These are phyloP conservation scores for Python bivittatus DNA, from an alignment of 2,113 vertebrate species.

Conservation along the genomic window DNA sequence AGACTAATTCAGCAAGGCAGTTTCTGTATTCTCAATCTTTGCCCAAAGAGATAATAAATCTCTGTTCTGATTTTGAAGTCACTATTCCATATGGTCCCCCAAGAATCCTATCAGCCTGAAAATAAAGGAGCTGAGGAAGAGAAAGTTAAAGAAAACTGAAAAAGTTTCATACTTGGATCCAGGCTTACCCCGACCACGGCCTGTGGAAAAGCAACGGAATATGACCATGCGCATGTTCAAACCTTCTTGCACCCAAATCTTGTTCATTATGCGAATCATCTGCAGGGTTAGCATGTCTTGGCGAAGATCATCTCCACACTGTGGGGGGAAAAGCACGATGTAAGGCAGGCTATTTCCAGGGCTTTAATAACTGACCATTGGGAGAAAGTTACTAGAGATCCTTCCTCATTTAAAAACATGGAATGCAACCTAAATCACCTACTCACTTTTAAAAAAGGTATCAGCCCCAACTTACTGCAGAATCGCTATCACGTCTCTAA, in stretches of 20 bases:
- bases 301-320: constrained; percentile 94
- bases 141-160: neutral
- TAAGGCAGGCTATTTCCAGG: neutral
- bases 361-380: neutral
- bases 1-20: neutral
- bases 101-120: accelerated
- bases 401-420: neutral
- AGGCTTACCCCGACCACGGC: constrained; percentile 82
- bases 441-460: neutral
- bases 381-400: neutral
- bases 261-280: constrained; percentile 98
- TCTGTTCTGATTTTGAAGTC: neutral
- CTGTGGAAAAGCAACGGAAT: constrained; percentile 94
- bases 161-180: accelerated
- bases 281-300: constrained; percentile 99
- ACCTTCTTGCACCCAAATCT: constrained; percentile 98
- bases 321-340: neutral
- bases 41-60: neutral
- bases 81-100: neutral
- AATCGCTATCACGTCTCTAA: neutral
- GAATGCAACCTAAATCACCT: neutral
- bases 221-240: constrained; percentile 99
- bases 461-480: neutral
- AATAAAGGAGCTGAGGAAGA: neutral
- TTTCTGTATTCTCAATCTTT: neutral